Percentiles rank a stretch among this genome's conserved stretches.
Conservation (phyloP, 2,888 invertebrate genomes). For the Drosophila aldrichi region DNA sequence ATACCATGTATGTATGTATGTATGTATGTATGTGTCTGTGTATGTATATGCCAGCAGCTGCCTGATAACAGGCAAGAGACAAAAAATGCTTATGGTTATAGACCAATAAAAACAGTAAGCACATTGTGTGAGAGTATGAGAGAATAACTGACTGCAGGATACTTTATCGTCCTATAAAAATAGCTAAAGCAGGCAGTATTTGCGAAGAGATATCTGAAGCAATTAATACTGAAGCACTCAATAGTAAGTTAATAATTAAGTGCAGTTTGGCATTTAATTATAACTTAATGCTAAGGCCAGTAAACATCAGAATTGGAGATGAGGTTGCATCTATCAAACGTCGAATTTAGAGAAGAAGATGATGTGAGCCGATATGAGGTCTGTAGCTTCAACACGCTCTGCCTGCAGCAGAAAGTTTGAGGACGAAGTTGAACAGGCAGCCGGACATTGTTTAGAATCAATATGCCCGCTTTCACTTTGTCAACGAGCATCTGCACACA, state of each 20-base stretch:
- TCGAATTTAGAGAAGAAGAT: no score
- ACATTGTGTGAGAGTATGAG: neutral
- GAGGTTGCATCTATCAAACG: no score
- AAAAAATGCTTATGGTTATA: constrained; percentile 25
- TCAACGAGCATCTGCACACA: neutral
- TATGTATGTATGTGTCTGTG: neutral
- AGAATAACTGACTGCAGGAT: neutral
- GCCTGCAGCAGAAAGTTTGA: no score
- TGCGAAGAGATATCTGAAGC: no score
- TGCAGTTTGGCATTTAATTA: no score
- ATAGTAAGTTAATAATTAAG: no score
- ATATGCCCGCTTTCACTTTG: neutral
- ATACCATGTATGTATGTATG: neutral
- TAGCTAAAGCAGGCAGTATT: no score
- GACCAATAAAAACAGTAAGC: constrained; percentile 47
- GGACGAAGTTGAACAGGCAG: neutral
- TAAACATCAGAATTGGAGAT: no score
- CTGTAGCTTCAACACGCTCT: no score
- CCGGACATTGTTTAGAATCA: neutral
- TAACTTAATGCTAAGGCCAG: no score
- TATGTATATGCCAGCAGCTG: constrained; percentile 10
- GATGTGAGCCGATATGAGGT: no score
- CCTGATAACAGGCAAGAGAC: constrained; percentile 22
- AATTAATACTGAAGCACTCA: no score
- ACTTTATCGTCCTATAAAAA: neutral